phyloP scores from a whole-genome alignment of 2,113 vertebrate genomes.

The Carlito syrichta region DNA sequence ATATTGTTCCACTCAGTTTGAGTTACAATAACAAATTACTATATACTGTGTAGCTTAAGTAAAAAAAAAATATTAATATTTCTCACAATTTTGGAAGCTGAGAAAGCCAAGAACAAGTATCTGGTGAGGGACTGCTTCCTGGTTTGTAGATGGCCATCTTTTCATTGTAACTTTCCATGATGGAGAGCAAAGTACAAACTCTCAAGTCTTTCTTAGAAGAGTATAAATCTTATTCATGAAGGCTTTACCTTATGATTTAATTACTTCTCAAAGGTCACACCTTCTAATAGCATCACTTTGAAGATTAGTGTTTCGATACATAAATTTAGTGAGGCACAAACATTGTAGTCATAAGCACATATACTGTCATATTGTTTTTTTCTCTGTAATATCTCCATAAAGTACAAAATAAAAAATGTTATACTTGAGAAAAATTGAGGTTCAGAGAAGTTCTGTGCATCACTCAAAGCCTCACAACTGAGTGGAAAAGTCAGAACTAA shows the following conservation, averaged over 20 bases:
- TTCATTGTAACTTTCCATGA: not conserved
- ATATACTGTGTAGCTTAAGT: not conserved
- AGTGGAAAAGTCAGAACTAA: not conserved
- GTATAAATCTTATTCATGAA: not conserved
- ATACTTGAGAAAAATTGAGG: not conserved
- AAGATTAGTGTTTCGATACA: not conserved
- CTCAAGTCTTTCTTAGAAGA: not conserved
- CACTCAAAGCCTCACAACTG: not conserved
- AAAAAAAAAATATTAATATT: not conserved
- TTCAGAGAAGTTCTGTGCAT: not conserved
- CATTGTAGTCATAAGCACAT: not conserved
- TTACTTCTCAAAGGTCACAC: not conserved
- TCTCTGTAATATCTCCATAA: not conserved
- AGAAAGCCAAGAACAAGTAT: not conserved
- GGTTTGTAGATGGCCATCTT: not conserved
- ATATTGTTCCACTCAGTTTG: not conserved
- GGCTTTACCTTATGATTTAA: not conserved
- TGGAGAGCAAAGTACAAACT: not conserved
- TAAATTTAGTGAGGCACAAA: not conserved
- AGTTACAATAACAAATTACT: not conserved
- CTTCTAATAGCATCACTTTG: not conserved
- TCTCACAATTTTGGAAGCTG: not conserved
- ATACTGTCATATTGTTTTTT: no score
- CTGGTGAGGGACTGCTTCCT: not conserved
- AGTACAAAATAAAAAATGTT: not conserved